A percentile compares a stretch with the other conserved stretches of the same genome.
These are phyloP conservation scores for Etheostoma cragini DNA, from an alignment of 2,113 vertebrate genomes.

Conservation along the genomic window DNA sequence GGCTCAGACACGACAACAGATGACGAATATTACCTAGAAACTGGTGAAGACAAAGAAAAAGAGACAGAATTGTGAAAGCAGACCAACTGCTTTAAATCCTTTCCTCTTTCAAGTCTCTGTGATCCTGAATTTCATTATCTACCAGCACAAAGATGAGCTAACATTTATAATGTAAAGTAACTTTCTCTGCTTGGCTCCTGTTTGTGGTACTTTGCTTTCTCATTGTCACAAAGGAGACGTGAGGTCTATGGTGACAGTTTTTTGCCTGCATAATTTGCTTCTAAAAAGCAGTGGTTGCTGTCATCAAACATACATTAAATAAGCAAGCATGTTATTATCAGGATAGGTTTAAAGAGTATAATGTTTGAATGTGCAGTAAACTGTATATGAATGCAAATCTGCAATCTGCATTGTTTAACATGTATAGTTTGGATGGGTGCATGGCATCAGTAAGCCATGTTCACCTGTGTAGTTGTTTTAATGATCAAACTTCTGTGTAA, in stretches of 20 bases:
- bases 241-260: not conserved
- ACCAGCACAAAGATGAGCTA: not conserved
- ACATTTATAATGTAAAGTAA: constrained; percentile 10
- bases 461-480: constrained; percentile 29
- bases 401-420: constrained; percentile 21
- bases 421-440: constrained; percentile 30
- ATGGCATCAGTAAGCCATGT: constrained; percentile 44
- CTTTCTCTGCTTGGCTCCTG: not conserved
- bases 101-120: not conserved
- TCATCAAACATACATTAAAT: constrained; percentile 12
- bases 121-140: constrained; percentile 5
- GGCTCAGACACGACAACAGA: constrained; percentile 93
- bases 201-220: not conserved
- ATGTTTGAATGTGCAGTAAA: constrained; percentile 16
- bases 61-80: constrained; percentile 82
- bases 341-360: not conserved
- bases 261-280: constrained; percentile 44
- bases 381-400: constrained; percentile 9
- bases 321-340: constrained; percentile 25
- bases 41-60: constrained; percentile 67
- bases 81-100: not conserved
- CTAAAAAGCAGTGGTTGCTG: constrained; percentile 18
- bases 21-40: constrained; percentile 93
- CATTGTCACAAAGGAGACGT: not conserved
- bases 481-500: constrained; percentile 34